A percentile compares a stretch with the other conserved stretches of the same genome.
Conservation (phyloP, 2,888 invertebrate genomes). For the Luperina testacea region DNA sequence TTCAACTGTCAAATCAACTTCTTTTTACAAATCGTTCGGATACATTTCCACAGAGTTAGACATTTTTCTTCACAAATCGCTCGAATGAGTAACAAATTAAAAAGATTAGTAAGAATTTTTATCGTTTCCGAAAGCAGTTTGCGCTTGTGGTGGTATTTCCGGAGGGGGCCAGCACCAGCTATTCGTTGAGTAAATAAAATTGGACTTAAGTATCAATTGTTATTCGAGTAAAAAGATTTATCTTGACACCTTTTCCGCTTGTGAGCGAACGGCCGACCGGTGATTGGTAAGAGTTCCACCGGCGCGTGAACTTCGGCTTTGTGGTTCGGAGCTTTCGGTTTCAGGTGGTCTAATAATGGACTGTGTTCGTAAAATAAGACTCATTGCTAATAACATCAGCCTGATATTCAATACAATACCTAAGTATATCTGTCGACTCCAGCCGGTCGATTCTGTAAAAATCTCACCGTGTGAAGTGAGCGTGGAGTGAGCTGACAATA, state of each 20-base stretch:
- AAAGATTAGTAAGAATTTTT: constrained; percentile 78
- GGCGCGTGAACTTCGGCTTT: constrained; percentile 23
- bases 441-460: too few relatives aligned
- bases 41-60: constrained; percentile 51
- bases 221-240: constrained; percentile 58
- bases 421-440: not conserved
- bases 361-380: not conserved
- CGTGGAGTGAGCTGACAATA: too few relatives aligned
- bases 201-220: constrained; percentile 61
- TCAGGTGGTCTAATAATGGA: not conserved
- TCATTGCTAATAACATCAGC: not conserved
- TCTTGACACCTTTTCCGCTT: constrained; percentile 57
- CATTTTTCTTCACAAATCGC: constrained; percentile 68
- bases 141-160: constrained; percentile 72
- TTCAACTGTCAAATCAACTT: constrained; percentile 62
- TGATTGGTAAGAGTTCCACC: constrained; percentile 28
- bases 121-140: constrained; percentile 78
- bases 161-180: constrained; percentile 62
- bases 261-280: constrained; percentile 29
- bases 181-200: constrained; percentile 56
- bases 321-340: constrained; percentile 10
- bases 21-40: constrained; percentile 54
- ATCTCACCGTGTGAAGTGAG: too few relatives aligned
- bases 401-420: not conserved
- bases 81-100: constrained; percentile 70